Base-by-base conservation (phyloP, 2,888 invertebrate species). In the Drosophila stalkeri region DNA sequence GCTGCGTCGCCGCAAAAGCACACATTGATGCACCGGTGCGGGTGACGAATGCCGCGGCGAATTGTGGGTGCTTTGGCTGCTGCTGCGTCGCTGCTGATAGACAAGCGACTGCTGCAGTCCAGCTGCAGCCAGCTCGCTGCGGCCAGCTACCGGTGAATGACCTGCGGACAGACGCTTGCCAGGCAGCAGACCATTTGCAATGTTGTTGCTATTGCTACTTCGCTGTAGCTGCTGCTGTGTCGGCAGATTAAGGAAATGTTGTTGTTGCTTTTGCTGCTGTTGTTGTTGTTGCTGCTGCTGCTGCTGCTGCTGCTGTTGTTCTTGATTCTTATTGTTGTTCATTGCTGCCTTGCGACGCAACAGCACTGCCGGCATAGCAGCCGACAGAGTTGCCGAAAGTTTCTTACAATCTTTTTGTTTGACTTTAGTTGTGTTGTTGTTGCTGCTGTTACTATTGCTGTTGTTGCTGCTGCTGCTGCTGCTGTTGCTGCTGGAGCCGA, bases 1-100 rank as follows among this genome's bases (percentile, higher is more conserved):
- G 76, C 88, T 91, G 69, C 92, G 92, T 57, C 91, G 88, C 27
- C 91, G 91, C 80, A 91, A 62, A 37, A 91, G 74, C 63, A 92
- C 55, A 75, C 92, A 92, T 67, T 83, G 90, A 67, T 88, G 89
- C 59, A 89, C 82, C 7, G 86, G 62, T 3, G 78, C 75, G 20
- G 90, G 89, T 6, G 90, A 90, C 31, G 79, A 81, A 20, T 80
- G 75, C n/a, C 81, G 83, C 35, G 88, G 86, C 7, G 90, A 83
- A 43, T 75, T 72, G 72, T 80, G 77, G 61, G 81, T 74, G 62
- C 86, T 82, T 47, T 63, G 62, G 51, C 75, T 71, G 57, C 62
- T 77, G 49, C 49, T 77, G 52, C 81, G 80, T 37, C 80, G 77
- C 69, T 86, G 81, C 69, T 86, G 81, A 77, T 86, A 90, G 82